Conservation (phyloP, 2,888 invertebrate genomes). For the Tipula unca region DNA sequence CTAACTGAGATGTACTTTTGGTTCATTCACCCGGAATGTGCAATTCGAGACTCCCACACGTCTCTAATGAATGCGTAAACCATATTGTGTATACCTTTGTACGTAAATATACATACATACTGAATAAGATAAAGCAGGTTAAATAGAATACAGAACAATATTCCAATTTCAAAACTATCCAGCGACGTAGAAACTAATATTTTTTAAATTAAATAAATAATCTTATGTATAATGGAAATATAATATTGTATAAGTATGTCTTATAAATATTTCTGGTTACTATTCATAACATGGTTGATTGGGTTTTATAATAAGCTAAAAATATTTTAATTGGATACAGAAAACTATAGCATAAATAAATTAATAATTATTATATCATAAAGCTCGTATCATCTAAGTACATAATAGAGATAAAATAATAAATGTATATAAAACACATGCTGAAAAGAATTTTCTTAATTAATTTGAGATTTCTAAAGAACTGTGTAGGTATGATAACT, state of each 20-base stretch:
- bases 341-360: not conserved
- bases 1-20: too few relatives aligned
- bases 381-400: not conserved
- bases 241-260: not conserved
- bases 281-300: not conserved
- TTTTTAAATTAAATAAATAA: not conserved
- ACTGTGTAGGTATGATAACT: not conserved
- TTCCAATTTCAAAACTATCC: too few relatives aligned
- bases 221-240: not conserved
- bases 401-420: too few relatives aligned
- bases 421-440: not conserved
- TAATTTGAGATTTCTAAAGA: not conserved
- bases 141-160: too few relatives aligned
- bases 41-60: too few relatives aligned
- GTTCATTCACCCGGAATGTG: too few relatives aligned
- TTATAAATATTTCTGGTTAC: not conserved
- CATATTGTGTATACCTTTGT: too few relatives aligned
- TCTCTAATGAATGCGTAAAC: too few relatives aligned
- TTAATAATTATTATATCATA: not conserved
- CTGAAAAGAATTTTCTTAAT: not conserved
- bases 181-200: not conserved
- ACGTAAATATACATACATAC: too few relatives aligned
- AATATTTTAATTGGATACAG: not conserved
- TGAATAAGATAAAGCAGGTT: too few relatives aligned
- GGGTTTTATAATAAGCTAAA: not conserved